Evolutionary conservation across 2,888 invertebrate genomes (phyloP).

Genomic region (Drosophila paucipuncta): DNA sequence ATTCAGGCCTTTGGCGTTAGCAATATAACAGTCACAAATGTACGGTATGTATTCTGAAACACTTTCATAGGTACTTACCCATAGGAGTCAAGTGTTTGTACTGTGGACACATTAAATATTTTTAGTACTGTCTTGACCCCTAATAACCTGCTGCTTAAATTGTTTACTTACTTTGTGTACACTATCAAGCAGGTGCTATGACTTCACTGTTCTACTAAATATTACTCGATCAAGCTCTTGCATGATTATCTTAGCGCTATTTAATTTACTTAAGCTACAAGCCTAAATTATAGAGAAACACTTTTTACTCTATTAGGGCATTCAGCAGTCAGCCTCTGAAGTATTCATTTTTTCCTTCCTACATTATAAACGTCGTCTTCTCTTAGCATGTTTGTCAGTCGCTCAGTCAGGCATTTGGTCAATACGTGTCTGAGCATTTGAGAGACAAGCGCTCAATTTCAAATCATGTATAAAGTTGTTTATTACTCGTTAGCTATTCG

Average conservation of each 20-base stretch:
- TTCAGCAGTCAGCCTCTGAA: background rate
- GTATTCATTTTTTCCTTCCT: background rate
- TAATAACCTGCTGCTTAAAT: background rate
- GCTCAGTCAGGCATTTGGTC: slow-evolving; percentile 27
- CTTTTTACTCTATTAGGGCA: background rate
- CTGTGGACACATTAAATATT: slow-evolving; percentile 25
- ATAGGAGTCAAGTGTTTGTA: slow-evolving; percentile 10
- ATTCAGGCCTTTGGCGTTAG: slow-evolving; percentile 93
- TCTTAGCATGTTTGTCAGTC: slow-evolving; percentile 23
- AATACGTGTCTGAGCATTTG: slow-evolving; percentile 36
- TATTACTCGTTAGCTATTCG: slow-evolving; percentile 14
- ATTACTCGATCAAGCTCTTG: background rate
- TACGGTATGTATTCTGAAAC: slow-evolving; percentile 87
- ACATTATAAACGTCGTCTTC: background rate
- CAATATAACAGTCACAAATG: slow-evolving; percentile 91
- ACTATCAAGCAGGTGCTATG: background rate
- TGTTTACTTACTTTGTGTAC: background rate
- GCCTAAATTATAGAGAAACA: background rate
- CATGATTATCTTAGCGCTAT: background rate
- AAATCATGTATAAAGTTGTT: slow-evolving; percentile 48
- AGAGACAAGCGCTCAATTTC: slow-evolving; percentile 45
- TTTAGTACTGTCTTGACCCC: slow-evolving; percentile 10
- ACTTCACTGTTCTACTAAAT: background rate
- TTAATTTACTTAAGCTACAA: background rate
- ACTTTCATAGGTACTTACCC: slow-evolving; percentile 10